These are phyloP conservation scores for Melanotaenia parkinsoni DNA, from an alignment of 2,797 vertebrate species.

Conservation along the genomic window DNA sequence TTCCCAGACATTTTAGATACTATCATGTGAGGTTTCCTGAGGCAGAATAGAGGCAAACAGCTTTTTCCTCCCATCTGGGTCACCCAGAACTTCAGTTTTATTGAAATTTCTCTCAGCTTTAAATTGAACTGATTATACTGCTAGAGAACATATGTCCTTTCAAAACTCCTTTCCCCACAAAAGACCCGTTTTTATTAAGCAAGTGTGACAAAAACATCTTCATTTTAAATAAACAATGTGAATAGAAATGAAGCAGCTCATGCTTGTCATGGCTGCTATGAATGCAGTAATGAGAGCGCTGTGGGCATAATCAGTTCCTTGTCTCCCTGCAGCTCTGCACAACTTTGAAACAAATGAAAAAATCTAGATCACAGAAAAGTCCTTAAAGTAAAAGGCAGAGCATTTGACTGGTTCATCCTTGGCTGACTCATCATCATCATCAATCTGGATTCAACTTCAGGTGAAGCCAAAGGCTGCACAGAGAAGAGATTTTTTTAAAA, in stretches of 20 bases:
- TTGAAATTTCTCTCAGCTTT: not conserved
- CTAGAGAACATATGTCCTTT: not conserved
- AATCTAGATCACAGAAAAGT: too few species aligned
- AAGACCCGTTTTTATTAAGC: too few species aligned
- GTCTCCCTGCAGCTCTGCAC: slow-evolving; percentile 8
- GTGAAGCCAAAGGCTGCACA: slow-evolving; percentile 45
- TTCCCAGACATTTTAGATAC: slow-evolving; percentile 39
- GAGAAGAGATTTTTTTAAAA: slow-evolving; percentile 58
- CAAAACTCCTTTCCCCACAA: too few species aligned
- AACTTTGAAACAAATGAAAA: not conserved
- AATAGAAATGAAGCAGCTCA: too few species aligned
- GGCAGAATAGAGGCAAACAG: not conserved
- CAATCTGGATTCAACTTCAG: slow-evolving; percentile 30
- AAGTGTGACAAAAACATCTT: too few species aligned
- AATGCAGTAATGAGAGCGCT: not conserved
- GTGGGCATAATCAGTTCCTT: slow-evolving; percentile 10
- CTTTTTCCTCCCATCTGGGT: not conserved
- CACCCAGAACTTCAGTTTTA: not conserved
- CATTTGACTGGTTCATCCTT: slow-evolving; percentile 8
- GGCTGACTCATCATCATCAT: slow-evolving; percentile 27
- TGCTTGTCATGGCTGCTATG: too few species aligned
- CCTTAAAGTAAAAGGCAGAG: not conserved
- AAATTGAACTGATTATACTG: slow-evolving; percentile 1
- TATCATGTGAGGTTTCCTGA: slow-evolving; percentile 30
- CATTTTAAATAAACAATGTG: too few species aligned